These are phyloP conservation scores for Zapornia atra DNA, from an alignment of 2,113 vertebrate genomes.

Conservation along the genomic window DNA sequence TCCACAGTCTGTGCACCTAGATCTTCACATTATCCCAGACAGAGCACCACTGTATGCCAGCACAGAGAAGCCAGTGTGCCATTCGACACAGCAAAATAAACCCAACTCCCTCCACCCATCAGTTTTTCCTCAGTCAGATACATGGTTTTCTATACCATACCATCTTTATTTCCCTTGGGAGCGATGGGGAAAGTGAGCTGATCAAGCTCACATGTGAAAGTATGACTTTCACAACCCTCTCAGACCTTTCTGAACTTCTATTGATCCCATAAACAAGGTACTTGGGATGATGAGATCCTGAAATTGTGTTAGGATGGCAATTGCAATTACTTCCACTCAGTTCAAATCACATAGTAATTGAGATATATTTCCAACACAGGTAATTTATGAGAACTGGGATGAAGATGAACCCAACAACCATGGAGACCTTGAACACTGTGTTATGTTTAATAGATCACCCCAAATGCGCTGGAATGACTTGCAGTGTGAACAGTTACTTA, in stretches of 20 bases:
- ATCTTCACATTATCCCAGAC: background rate
- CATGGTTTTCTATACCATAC: background rate
- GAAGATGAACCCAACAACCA: slow-evolving; percentile 88
- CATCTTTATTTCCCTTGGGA: background rate
- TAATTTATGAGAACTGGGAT: slow-evolving; percentile 82
- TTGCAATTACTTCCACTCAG: background rate
- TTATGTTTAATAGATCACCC: slow-evolving; percentile 74
- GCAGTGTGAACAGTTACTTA: slow-evolving; percentile 78
- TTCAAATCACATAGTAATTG: background rate
- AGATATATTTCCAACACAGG: slow-evolving; percentile 68
- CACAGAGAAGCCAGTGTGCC: background rate
- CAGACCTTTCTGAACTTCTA: background rate
- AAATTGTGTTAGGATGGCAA: background rate
- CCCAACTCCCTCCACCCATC: background rate
- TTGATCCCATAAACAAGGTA: background rate
- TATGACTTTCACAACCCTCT: background rate
- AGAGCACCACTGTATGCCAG: background rate
- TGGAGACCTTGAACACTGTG: slow-evolving; percentile 82
- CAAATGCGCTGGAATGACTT: slow-evolving; percentile 84
- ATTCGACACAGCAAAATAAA: background rate
- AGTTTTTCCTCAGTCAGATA: background rate
- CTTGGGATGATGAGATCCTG: background rate
- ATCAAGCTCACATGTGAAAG: background rate
- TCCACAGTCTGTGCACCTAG: rapidly evolving
- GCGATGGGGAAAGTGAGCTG: background rate